These are phyloP conservation scores for Clusia tigrina DNA, from an alignment of 2,888 invertebrate genomes.

Conservation along the genomic window DNA sequence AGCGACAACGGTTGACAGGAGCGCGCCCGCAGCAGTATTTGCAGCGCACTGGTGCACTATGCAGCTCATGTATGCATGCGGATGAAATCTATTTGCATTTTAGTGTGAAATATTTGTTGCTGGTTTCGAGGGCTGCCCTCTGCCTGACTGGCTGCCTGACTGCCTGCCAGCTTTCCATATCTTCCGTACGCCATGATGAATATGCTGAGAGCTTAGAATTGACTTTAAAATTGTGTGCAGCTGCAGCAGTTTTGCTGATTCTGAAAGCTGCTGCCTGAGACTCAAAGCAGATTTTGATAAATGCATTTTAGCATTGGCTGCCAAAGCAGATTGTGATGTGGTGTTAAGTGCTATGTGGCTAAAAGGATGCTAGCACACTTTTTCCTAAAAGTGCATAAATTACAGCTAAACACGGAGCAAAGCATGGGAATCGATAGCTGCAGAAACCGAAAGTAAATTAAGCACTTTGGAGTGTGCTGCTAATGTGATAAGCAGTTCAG, in stretches of 20 bases:
- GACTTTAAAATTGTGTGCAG: not conserved
- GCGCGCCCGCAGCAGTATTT: not conserved
- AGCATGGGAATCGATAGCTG: not conserved
- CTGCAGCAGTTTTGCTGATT: not conserved
- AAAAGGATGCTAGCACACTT: too few species aligned
- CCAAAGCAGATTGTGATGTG: not conserved
- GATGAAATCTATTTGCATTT: constrained; percentile 7
- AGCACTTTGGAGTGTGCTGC: not conserved
- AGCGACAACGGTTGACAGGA: constrained; percentile 15
- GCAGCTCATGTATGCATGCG: not conserved
- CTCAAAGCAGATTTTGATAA: constrained; percentile 8
- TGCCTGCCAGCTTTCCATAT: too few species aligned
- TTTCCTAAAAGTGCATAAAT: constrained; percentile 6
- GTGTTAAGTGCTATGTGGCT: constrained; percentile 3
- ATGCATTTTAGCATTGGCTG: constrained; percentile 5
- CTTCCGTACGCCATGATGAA: not conserved
- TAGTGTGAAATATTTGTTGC: not conserved
- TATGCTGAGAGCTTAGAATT: not conserved
- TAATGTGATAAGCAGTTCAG: not conserved
- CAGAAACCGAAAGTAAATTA: not conserved
- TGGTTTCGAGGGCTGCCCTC: too few species aligned
- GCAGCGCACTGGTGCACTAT: too few species aligned
- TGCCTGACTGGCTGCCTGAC: too few species aligned
- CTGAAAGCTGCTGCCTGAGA: constrained; percentile 5
- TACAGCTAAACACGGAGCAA: not conserved